These are phyloP conservation scores for Cephus sareptanus DNA, from an alignment of 2,888 invertebrate genomes.

Conservation along the genomic window DNA sequence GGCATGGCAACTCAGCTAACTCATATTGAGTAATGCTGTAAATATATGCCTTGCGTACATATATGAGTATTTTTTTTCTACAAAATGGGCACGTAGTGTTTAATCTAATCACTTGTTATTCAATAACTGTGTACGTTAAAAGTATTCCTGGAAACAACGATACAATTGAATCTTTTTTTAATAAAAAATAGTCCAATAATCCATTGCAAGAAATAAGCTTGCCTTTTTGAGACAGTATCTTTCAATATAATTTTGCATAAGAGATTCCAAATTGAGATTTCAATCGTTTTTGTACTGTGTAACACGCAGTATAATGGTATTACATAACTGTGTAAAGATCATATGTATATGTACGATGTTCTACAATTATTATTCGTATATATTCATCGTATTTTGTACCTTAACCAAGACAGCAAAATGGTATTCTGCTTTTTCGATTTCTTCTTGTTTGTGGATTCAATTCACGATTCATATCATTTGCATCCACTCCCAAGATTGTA, in stretches of 20 bases:
- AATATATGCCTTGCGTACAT: background rate
- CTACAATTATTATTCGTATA: background rate
- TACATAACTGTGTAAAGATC: background rate
- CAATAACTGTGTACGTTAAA: background rate
- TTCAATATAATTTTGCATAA: background rate
- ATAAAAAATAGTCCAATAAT: background rate
- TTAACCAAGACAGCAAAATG: slow-evolving; percentile 19
- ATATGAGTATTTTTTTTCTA: background rate
- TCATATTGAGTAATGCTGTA: background rate
- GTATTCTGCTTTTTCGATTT: slow-evolving; percentile 6
- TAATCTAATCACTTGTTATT: background rate
- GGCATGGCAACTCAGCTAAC: background rate
- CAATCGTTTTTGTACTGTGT: background rate
- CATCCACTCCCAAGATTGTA: slow-evolving; percentile 1
- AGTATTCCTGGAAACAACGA: background rate
- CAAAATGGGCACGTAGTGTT: background rate
- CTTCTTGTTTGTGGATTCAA: background rate
- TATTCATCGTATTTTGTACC: background rate
- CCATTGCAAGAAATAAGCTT: background rate
- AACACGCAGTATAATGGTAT: background rate
- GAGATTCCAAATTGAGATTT: background rate
- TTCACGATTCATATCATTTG: background rate
- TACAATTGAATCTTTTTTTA: background rate
- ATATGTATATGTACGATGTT: background rate
- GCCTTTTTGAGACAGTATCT: background rate